Percentiles rank a stretch among this genome's conserved stretches.
These are phyloP conservation scores for Rhinolophus sinicus DNA, from an alignment of 2,113 vertebrate genomes.

Conservation along the genomic window DNA sequence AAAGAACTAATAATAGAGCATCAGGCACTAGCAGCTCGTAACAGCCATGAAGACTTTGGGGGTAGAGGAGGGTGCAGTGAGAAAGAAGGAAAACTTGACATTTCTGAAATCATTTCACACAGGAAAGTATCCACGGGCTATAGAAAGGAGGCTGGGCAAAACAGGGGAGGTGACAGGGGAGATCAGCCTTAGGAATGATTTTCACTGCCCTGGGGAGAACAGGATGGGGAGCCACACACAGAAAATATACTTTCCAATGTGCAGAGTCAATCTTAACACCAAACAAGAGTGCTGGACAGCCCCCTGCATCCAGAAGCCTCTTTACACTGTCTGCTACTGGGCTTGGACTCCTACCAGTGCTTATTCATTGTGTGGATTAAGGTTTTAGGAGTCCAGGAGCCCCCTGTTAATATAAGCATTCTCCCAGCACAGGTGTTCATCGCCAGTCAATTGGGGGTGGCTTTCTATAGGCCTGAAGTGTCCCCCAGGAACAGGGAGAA, in stretches of 20 bases:
- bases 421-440: neutral
- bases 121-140: neutral
- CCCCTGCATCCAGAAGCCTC: neutral
- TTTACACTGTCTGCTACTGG: neutral
- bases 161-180: accelerated
- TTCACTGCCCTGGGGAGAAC: neutral
- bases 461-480: neutral
- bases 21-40: neutral
- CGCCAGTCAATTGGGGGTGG: neutral
- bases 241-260: neutral
- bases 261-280: neutral
- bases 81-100: neutral
- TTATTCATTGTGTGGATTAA: neutral
- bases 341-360: neutral
- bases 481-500: neutral
- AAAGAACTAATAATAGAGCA: neutral
- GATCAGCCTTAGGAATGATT: neutral
- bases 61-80: neutral
- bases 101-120: neutral
- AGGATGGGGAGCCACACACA: neutral
- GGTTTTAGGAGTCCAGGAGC: neutral
- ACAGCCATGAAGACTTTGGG: neutral
- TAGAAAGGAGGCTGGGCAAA: neutral
- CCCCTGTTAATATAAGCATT: neutral
- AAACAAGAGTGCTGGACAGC: neutral